These are phyloP conservation scores for Xylota segnis DNA, from an alignment of 2,888 invertebrate genomes.

Conservation along the genomic window DNA sequence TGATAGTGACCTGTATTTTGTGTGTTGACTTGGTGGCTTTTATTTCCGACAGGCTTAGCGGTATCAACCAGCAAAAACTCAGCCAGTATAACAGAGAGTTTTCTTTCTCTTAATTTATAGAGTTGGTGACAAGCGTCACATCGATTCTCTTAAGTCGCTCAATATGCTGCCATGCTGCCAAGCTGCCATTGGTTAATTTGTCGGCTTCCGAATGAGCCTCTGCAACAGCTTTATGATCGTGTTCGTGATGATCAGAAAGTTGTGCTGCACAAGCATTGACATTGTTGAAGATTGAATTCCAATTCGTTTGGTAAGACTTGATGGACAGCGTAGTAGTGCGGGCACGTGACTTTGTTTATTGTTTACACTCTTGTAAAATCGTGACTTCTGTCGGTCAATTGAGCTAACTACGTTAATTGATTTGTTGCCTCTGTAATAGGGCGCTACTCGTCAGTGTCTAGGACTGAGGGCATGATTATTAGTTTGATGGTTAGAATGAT, in stretches of 20 bases:
- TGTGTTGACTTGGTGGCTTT: conserved; percentile 19
- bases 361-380: conserved; percentile 47
- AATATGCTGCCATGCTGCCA: background rate
- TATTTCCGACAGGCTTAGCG: conserved; percentile 47
- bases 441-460: conserved; percentile 14
- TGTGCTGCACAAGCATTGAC: too few relatives aligned
- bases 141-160: conserved; percentile 15
- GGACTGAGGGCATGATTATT: conserved; percentile 31
- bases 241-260: too few relatives aligned
- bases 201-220: too few relatives aligned
- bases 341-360: conserved; percentile 67
- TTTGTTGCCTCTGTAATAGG: conserved; percentile 44
- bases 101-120: conserved; percentile 5
- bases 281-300: background rate
- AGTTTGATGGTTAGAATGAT: background rate
- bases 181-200: background rate
- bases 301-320: background rate
- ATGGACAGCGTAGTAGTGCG: background rate
- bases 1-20: conserved; percentile 54
- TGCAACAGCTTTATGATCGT: too few relatives aligned
- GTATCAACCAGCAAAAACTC: background rate
- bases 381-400: conserved; percentile 14
- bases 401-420: conserved; percentile 26
- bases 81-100: conserved; percentile 27
- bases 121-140: background rate